Percentiles rank a stretch among this genome's conserved stretches.
phyloP scores from a whole-genome alignment of 2,113 vertebrate species.

The Antechinus flavipes region DNA sequence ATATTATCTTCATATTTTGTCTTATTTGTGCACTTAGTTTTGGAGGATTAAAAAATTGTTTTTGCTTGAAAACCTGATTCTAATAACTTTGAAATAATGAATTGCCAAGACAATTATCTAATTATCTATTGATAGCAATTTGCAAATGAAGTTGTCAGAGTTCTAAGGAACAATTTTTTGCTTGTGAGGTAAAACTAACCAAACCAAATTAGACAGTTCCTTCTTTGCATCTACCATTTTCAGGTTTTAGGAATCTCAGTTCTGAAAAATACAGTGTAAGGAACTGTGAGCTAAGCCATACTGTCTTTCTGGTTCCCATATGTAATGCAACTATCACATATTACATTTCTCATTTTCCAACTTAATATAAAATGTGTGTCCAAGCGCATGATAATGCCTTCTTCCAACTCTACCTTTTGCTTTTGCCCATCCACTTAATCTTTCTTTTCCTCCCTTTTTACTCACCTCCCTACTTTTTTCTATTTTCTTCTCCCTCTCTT shows the following conservation, averaged over 20 bases:
- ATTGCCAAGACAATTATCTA: constrained; percentile 7
- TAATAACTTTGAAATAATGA: constrained; percentile 3
- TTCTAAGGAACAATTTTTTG: constrained; percentile 33
- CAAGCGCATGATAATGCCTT: background rate
- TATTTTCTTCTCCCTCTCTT: background rate
- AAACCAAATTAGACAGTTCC: background rate
- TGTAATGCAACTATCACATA: background rate
- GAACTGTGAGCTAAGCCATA: background rate
- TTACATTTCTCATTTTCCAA: background rate
- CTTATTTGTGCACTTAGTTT: background rate
- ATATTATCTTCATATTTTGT: background rate
- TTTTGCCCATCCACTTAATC: background rate
- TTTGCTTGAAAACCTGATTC: constrained; percentile 3
- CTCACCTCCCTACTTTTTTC: background rate
- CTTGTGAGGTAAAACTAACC: constrained; percentile 14
- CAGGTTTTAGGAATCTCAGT: background rate
- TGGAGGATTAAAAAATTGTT: constrained; percentile 2
- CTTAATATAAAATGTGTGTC: background rate
- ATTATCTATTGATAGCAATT: constrained; percentile 23
- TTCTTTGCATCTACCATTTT: background rate
- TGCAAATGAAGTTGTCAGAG: constrained; percentile 32
- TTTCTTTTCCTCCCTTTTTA: background rate
- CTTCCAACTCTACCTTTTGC: background rate
- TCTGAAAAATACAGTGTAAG: background rate
- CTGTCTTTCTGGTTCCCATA: background rate